Percentiles rank a stretch among this genome's conserved stretches.
These are phyloP conservation scores for Camelus dromedarius DNA, from an alignment of 2,113 vertebrate genomes.

Conservation along the genomic window DNA sequence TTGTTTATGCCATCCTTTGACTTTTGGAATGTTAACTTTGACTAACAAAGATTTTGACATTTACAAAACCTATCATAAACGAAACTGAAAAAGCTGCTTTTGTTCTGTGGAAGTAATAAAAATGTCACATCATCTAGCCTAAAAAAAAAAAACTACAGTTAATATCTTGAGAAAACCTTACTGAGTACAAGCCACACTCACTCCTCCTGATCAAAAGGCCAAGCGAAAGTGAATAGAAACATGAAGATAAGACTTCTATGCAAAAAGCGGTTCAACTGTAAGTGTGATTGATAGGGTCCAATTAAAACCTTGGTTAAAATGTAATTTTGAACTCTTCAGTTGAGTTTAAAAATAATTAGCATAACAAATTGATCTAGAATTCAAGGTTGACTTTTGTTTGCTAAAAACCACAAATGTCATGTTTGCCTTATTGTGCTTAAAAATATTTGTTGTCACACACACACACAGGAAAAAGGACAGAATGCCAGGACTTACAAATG, in stretches of 20 bases:
- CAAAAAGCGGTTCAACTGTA: neutral
- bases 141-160: conserved; percentile 46
- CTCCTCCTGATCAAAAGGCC: neutral
- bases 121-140: conserved; percentile 50
- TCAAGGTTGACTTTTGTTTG: conserved; percentile 37
- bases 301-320: conserved; percentile 7
- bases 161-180: conserved; percentile 45
- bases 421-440: neutral
- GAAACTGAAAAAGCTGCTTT: conserved; percentile 67
- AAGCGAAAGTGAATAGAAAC: neutral
- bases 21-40: conserved; percentile 69
- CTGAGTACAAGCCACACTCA: neutral
- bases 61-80: conserved; percentile 70
- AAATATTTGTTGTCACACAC: neutral
- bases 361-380: conserved; percentile 60
- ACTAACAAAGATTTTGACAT: conserved; percentile 73
- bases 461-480: neutral
- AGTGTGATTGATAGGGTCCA: neutral
- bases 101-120: conserved; percentile 65
- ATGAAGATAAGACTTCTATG: neutral
- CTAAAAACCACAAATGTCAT: neutral
- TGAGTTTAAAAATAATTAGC: conserved; percentile 46
- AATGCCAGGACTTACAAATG: neutral
- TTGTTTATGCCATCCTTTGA: conserved; percentile 59
- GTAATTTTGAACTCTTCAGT: conserved; percentile 36